Evolutionary conservation across 2,113 vertebrate genomes (phyloP), one percentile per base, ranked within the genome.

Genomic region (Strigops habroptila): DNA sequence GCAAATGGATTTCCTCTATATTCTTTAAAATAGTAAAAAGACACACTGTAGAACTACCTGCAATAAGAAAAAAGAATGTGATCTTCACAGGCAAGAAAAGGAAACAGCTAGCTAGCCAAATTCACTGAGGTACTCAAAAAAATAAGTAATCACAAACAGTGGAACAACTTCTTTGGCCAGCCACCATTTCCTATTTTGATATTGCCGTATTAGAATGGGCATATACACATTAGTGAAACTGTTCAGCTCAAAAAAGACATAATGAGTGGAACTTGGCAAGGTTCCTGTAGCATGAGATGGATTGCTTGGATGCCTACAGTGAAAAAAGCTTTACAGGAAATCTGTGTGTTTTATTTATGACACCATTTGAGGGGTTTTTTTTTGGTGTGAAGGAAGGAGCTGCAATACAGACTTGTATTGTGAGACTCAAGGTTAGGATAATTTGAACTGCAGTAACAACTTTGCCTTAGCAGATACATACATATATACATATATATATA

Each of bases 401-500:
- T 82, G 37, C 30, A 49, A 27, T 65, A 43, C 10, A 55, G 25
- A 59, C 17, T 10, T 57, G 33, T 27, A 43, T 28, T 25, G 15
- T n/a, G 22, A 79, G 39, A 85, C 25, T 60, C 7, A 14, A 49
- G 48, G 62, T 80, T 71, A 79, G 39, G 63, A 24, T 82, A 88
- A 73, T 18, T n/a, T 51, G 52, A 90, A 68, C 67, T 69, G 88
- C 71, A 79, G 62, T 65, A 74, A 52, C 33, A 55, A 33, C 65
- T 89, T 15, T 91, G 37, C 37, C 27, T 57, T 77, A 76, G 75
- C 35, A 83, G 43, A 14, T 52, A 2, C 16, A 55, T 33, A 13
- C n/a, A n/a, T 3, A 24, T 9, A 33, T 2, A 7, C 10, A 35
- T 18, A 48, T 9, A 10, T 9, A 35, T 3, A 12, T 2, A 17